These are phyloP conservation scores for Pterostichus niger DNA, from an alignment of 2,888 invertebrate genomes.

Conservation along the genomic window DNA sequence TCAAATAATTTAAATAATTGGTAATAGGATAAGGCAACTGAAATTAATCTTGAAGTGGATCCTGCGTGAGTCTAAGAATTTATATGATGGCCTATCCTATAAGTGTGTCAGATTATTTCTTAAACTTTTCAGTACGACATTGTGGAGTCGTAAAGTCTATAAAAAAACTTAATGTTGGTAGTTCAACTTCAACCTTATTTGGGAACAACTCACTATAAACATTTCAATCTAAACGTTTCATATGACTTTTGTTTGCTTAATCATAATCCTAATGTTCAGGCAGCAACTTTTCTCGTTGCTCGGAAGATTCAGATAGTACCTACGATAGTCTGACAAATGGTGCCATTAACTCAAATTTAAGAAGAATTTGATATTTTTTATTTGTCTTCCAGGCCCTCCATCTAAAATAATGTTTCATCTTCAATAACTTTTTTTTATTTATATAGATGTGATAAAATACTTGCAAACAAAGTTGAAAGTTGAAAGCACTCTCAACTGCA, in stretches of 20 bases:
- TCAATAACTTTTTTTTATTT: constrained; percentile 32
- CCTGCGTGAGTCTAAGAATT: constrained; percentile 8
- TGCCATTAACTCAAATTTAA: constrained; percentile 54
- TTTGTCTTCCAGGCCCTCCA: constrained; percentile 1
- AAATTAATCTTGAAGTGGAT: constrained; percentile 3
- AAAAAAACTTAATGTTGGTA: constrained; percentile 41
- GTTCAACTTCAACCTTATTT: constrained; percentile 40
- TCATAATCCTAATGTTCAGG: constrained; percentile 44
- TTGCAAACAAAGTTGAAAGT: constrained; percentile 47
- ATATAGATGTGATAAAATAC: constrained; percentile 47
- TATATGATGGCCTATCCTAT: neutral
- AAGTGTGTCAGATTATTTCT: constrained; percentile 28
- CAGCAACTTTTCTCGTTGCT: constrained; percentile 28
- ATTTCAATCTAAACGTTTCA: constrained; percentile 40
- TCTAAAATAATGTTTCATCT: constrained; percentile 28
- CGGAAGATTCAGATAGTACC: constrained; percentile 35
- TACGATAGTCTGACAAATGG: constrained; percentile 49
- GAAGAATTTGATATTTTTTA: constrained; percentile 47
- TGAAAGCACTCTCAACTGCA: neutral
- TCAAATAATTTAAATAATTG: constrained; percentile 50
- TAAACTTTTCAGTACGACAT: constrained; percentile 25
- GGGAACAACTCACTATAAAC: constrained; percentile 35
- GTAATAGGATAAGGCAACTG: neutral
- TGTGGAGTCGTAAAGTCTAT: constrained; percentile 40
- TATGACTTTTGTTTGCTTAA: constrained; percentile 53